These are phyloP conservation scores for Chamaetylas fuelleborni DNA, from an alignment of 2,113 vertebrate species.

Conservation along the genomic window DNA sequence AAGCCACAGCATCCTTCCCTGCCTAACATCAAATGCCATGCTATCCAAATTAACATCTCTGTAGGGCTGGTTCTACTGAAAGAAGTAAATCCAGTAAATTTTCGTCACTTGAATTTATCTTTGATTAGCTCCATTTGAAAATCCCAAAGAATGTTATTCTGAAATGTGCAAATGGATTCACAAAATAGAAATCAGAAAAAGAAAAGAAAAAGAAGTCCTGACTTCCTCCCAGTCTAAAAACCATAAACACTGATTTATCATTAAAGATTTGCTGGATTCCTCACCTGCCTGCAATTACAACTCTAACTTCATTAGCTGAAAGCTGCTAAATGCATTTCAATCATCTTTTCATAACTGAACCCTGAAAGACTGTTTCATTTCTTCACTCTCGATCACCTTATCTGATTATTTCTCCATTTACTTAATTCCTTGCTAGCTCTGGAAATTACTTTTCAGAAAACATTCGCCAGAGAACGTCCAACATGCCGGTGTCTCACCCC, in stretches of 20 bases:
- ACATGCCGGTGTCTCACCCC: accelerated
- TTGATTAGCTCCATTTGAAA: background rate
- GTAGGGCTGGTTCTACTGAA: background rate
- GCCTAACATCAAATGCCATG: background rate
- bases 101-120: background rate
- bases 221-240: background rate
- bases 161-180: background rate
- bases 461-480: background rate
- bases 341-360: background rate
- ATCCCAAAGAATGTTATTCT: background rate
- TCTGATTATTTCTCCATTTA: constrained; percentile 24
- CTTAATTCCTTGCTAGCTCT: background rate
- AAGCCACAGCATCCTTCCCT: background rate
- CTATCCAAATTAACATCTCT: background rate
- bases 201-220: background rate
- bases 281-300: background rate
- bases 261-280: background rate
- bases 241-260: background rate
- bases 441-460: constrained; percentile 3
- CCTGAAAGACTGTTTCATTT: background rate
- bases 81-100: background rate
- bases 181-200: background rate
- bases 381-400: background rate
- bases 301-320: background rate
- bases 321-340: background rate